Base-by-base conservation (phyloP, 2,888 invertebrate genomes). In the Disparrhopalites patrizii region DNA sequence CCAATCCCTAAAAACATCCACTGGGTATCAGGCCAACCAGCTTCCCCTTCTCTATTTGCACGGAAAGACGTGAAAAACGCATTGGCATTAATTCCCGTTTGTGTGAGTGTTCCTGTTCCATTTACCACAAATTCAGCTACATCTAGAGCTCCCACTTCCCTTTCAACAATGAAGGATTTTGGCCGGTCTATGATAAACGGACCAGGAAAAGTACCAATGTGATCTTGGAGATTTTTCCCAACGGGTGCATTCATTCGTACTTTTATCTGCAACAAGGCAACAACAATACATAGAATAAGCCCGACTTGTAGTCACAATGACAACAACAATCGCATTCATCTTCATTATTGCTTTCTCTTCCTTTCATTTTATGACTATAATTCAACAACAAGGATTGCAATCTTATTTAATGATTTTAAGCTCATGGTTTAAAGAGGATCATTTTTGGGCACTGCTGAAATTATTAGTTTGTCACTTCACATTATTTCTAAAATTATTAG, bases 1-100 rank as follows among this genome's bases (percentile, higher is more conserved):
- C 73, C 71, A 15, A 73, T 47, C 15, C 70, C 72, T 13, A 73
- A 51, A 47, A 73, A 73, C 72, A 73, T 73, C 70, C 70, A 73
- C 40, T 73, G 68, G 4, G 72, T 73, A 62, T 74, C 74, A 20
- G 75, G 73, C 75, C 75, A 75, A 10, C 72, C 72, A 0, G 62
- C 38, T 33, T 73, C 60, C 3, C 72, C 73, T 43, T 69, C 71
- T 31, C 18, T 57, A 25, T 58, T 33, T 3, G 75, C 75, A 52
- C 70, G 66, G 20, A 62, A 63, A 10, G 75, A 75, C 2, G 75
- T 33, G 52, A 72, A 75, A 52, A 75, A 73, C 13, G 75, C 75
- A 63, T 72, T 70, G 2, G 72, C 75, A 28, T 68, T 66, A 31
- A 69, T 62, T 18, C 68, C 69, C 1, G 72, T 68, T 15, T 65